Evolutionary conservation across 2,888 invertebrate genomes (phyloP), one percentile per base, ranked within the genome.

Genomic region (Epinotia demarniana): DNA sequence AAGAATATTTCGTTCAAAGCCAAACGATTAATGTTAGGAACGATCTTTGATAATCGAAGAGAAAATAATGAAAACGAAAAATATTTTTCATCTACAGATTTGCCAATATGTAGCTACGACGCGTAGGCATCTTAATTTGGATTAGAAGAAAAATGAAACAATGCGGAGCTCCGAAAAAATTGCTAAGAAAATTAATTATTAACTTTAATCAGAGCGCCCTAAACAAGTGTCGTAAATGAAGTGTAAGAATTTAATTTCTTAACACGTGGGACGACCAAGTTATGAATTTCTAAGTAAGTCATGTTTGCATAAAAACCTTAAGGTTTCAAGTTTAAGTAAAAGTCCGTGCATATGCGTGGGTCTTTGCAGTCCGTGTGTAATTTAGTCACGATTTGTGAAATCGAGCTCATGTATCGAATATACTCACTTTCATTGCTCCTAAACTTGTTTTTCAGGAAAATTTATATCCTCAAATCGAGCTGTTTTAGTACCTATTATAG

Each of bases 21-120:
- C 12, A 19, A 67, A 12, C 53, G 67, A 67, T 58, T 62, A 43
- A 39, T 53, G 66, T 60, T 61, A 27, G 66, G 66, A 70, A 60
- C 39, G 46, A 67, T 62, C 60, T 61, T 70, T 66, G 63, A 64
- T 75, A 53, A 71, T 75, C 61, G 70, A 4, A 70, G 62, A 58
- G 46, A 63, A 33, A 57, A 62, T 58, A 73, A 43, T 63, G 39
- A 23, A 39, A 27, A 39, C 33, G 33, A 39, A 67, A 60, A 19
- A 49, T 16, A 23, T 39, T 58, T 58, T 19, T 18, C 6, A n/a
- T 71, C 18, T 16, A 58, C 64, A 58, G 57, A 55, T 58, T 49
- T 58, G n/a, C 16, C 11, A 66, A 72, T 55, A 55, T 19, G 53
- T 33, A n/a, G n/a, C n/a, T n/a, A 13, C 55, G 39, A 71, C 3